Evolutionary conservation across 2,113 vertebrate species (phyloP), one percentile per base, ranked within the genome.

Genomic region (Leiothrix lutea): DNA sequence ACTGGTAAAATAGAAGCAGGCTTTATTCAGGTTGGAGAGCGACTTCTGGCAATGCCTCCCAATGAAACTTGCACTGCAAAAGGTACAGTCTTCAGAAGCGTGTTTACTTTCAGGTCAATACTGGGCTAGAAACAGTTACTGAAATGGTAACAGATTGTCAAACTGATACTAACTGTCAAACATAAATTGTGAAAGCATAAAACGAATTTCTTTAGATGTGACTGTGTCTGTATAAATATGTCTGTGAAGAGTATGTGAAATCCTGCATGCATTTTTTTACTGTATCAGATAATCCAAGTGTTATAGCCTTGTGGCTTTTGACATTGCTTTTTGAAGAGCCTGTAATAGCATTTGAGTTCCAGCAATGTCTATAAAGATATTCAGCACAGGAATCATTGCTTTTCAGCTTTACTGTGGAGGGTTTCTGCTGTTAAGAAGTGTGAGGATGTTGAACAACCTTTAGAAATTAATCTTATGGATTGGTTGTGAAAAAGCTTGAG

Each of bases 1-100:
- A 99, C 99, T 65, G 99, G 99, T 79, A 99, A 99, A 98, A 99
- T 99, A 58, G 99, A 99, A 98, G 99, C 99, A 71, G 99, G 99
- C 65, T 99, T 98, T 73, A 97, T 99, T 95, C 99, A 99, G 88
- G 98, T 98, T 80, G 99, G 99, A 94, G 99, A 99, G 29, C 97
- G 98, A 93, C 97, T 99, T 56, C 97, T 99, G 88, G 99, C 98
- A 54, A 99, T 99, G 98, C 99, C 99, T 89, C 99, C 99, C 47
- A 99, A 99, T 97, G 99, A 99, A 98, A 99, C 98, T 87, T 99
- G 99, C 98, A 99, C 98, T 61, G 98, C 99, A 90, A 99, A 99
- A 99, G 99, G 99, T 99, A 98, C 85, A 21, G 56, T 54, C 50
- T 90, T 80, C 61, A 92, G 92, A 93, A 95, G 88, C 21, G 5